Base-by-base conservation (phyloP, 2,888 invertebrate species). In the Campoplex capitator region DNA sequence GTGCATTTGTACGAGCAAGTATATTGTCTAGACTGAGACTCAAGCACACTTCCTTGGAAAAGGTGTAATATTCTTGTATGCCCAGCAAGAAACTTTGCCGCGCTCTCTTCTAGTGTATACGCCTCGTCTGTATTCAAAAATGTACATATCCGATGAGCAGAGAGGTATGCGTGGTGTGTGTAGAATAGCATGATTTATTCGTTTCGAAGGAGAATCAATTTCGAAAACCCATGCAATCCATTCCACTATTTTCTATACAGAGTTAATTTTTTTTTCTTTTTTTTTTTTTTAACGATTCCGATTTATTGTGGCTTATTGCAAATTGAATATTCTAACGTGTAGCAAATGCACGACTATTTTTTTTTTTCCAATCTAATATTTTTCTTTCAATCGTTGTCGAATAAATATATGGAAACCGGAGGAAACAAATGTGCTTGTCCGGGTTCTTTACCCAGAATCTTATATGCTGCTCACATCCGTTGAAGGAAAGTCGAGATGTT, bases 401-500 rank as follows among this genome's bases (percentile, higher is more conserved):
- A 32, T 16, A 62, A 62, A 62, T 62, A 32, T 62, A 62, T 62
- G 62, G 62, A 62, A 62, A 62, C 32, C 62, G 6, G 62, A 62
- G 62, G 16, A 58, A 62, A 62, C 32, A 62, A 62, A 62, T 62
- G 62, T 62, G 16, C 16, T 62, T 62, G 62, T 62, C 32, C 11
- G 62, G 62, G 62, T 32, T 62, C 62, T 62, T 62, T 62, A 4
- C 62, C 16, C 62, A 62, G 79, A 76, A 86, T 79, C 75, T 51
- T 79, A 23, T 77, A 71, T 16, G 65, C 35, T 28, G 65, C 35
- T 45, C 48, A 76, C 18, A 23, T 28, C 23, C 32, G 65, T 38
- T 83, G 18, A 32, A 73, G 67, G 13, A 76, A 86, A 80, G 76
- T 80, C 71, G 67, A 67, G 13, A 76, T 67, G 83, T 83, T 77